These are phyloP conservation scores for Epinotia ramella DNA, from an alignment of 2,888 invertebrate species.

Conservation along the genomic window DNA sequence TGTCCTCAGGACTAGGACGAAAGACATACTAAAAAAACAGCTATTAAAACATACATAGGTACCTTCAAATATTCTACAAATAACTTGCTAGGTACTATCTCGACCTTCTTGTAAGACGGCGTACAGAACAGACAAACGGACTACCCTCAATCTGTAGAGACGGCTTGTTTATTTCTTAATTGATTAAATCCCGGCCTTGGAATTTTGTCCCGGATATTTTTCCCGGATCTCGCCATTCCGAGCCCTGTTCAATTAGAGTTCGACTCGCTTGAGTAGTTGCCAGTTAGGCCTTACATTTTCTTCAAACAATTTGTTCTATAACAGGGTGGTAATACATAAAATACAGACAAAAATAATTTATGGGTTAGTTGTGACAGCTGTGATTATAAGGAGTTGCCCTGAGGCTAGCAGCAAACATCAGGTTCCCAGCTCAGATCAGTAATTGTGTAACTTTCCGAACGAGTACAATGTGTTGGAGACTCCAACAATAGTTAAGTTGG, in stretches of 20 bases:
- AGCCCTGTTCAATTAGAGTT: constrained; percentile 43
- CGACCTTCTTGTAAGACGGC: not conserved
- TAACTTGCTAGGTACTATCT: not conserved
- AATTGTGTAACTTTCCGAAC: too few species aligned
- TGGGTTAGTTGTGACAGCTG: not conserved
- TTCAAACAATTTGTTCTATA: constrained; percentile 30
- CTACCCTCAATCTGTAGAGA: constrained; percentile 3
- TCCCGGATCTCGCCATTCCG: constrained; percentile 34
- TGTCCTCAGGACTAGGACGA: too few species aligned
- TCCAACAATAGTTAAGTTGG: too few species aligned
- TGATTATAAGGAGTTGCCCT: too few species aligned
- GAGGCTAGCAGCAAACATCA: too few species aligned
- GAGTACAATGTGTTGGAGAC: too few species aligned
- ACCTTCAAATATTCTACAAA: too few species aligned
- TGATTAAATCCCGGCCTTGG: constrained; percentile 45
- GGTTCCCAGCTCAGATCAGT: too few species aligned
- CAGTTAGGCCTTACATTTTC: constrained; percentile 24
- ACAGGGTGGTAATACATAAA: constrained; percentile 17
- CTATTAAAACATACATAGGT: too few species aligned
- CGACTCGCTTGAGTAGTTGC: constrained; percentile 32
- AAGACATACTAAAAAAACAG: too few species aligned
- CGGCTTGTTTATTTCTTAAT: constrained; percentile 46
- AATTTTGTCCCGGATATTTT: constrained; percentile 45
- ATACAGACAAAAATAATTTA: not conserved
- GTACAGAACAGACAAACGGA: constrained; percentile 20